Evolutionary conservation across 37 sponge, comb jelly and placozoan species (phyloP).

Genomic region (Hexactinellida sp.): DNA sequence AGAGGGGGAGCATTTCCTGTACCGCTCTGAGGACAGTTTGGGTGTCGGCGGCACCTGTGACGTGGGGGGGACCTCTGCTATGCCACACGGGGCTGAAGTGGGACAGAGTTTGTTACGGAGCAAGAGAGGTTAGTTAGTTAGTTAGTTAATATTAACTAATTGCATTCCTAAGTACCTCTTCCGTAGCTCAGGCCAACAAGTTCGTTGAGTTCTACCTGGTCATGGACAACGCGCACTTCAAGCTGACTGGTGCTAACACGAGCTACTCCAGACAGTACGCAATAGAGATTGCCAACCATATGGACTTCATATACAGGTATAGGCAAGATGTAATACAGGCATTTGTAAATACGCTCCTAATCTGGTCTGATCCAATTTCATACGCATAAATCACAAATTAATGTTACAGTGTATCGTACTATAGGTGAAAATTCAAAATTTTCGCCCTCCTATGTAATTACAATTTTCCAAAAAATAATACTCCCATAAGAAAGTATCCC

Average conservation of each 20-base stretch:
- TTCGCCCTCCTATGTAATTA: too few relatives aligned
- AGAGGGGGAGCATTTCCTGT: conserved; percentile 1
- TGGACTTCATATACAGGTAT: conserved; percentile 11
- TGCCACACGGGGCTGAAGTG: not conserved
- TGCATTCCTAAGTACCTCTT: not conserved
- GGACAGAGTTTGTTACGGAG: not conserved
- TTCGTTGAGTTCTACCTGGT: not conserved
- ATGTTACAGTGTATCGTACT: too few relatives aligned
- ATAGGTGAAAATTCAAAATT: too few relatives aligned
- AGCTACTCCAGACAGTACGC: not conserved
- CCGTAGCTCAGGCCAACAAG: not conserved
- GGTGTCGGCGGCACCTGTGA: not conserved
- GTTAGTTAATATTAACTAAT: not conserved
- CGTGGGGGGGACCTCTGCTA: not conserved
- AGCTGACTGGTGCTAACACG: not conserved
- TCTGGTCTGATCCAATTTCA: too few relatives aligned
- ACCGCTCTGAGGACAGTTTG: not conserved
- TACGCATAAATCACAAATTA: too few relatives aligned
- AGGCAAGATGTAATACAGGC: too few relatives aligned
- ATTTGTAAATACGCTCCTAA: too few relatives aligned
- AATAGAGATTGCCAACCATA: conserved; percentile 5
- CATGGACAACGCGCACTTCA: not conserved
- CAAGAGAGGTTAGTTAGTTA: not conserved
- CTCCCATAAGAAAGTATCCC: too few relatives aligned
- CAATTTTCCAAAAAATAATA: too few relatives aligned